A percentile compares a stretch with the other conserved stretches of the same genome.
These are phyloP conservation scores for Campoplex capitator DNA, from an alignment of 2,888 invertebrate genomes.

Conservation along the genomic window DNA sequence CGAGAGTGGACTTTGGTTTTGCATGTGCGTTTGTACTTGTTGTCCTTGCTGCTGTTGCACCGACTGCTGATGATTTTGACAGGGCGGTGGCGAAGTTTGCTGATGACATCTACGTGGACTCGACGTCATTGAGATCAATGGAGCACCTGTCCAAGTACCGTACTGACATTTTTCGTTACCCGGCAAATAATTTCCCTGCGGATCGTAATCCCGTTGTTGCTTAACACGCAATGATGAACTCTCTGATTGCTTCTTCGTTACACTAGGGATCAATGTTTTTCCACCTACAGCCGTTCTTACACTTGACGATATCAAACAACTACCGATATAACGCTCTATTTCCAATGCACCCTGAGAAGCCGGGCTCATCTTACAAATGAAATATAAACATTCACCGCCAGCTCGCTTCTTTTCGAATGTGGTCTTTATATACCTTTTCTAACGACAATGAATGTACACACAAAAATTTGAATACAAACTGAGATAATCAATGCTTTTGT, in stretches of 20 bases:
- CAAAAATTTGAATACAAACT: conserved; percentile 5
- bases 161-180: conserved; percentile 77
- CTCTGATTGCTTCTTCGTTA: conserved; percentile 61
- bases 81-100: conserved; percentile 76
- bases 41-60: conserved; percentile 71
- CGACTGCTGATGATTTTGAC: conserved; percentile 72
- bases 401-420: background rate
- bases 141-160: conserved; percentile 92
- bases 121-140: conserved; percentile 91
- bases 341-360: conserved; percentile 87
- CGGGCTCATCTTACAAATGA: conserved; percentile 89
- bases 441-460: background rate
- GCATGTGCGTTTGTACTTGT: conserved; percentile 74
- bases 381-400: conserved; percentile 81
- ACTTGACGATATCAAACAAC: conserved; percentile 87
- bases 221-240: conserved; percentile 48
- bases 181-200: conserved; percentile 66
- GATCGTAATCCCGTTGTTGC: conserved; percentile 68
- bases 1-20: conserved; percentile 87
- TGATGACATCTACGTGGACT: conserved; percentile 86
- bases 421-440: background rate
- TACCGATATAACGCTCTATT: conserved; percentile 88
- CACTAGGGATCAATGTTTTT: conserved; percentile 70
- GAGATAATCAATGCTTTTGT: conserved; percentile 5
- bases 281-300: conserved; percentile 69